A percentile compares a stretch with the other conserved stretches of the same genome.
These are phyloP conservation scores for Numenius phaeopus DNA, from an alignment of 2,797 vertebrate genomes.

Conservation along the genomic window DNA sequence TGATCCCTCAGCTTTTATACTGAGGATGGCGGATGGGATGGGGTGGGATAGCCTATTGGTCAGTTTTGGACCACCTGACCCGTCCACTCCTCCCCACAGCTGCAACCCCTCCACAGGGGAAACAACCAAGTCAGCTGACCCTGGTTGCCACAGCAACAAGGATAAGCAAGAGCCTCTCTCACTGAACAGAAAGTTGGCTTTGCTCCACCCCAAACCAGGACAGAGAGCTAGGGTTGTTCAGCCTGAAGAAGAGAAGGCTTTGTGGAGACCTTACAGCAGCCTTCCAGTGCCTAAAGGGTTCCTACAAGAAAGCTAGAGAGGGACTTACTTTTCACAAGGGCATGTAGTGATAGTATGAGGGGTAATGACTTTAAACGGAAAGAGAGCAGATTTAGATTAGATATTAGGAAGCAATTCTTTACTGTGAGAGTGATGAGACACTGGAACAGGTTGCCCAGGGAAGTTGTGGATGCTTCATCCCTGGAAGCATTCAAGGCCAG, in stretches of 20 bases:
- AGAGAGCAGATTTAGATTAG: background rate
- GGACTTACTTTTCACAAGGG: background rate
- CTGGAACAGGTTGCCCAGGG: background rate
- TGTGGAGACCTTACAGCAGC: background rate
- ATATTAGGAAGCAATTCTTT: background rate
- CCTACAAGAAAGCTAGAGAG: background rate
- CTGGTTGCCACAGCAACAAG: too few relatives aligned
- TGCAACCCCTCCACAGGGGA: too few relatives aligned
- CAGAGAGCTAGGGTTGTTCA: background rate
- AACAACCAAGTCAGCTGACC: too few relatives aligned
- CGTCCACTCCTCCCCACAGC: too few relatives aligned
- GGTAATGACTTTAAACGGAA: background rate
- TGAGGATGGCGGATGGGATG: too few relatives aligned
- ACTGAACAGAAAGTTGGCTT: too few relatives aligned
- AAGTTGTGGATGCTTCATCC: background rate
- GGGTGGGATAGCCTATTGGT: too few relatives aligned
- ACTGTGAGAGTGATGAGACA: background rate
- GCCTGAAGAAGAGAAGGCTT: background rate
- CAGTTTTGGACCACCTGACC: too few relatives aligned
- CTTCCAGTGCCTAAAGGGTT: background rate
- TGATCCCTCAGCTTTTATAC: too few relatives aligned
- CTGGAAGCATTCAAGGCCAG: background rate
- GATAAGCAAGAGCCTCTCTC: too few relatives aligned
- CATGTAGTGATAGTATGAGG: background rate
- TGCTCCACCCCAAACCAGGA: too few relatives aligned